Base-by-base conservation (phyloP, 2,113 vertebrate genomes). In the Aspiorhynchus laticeps region DNA sequence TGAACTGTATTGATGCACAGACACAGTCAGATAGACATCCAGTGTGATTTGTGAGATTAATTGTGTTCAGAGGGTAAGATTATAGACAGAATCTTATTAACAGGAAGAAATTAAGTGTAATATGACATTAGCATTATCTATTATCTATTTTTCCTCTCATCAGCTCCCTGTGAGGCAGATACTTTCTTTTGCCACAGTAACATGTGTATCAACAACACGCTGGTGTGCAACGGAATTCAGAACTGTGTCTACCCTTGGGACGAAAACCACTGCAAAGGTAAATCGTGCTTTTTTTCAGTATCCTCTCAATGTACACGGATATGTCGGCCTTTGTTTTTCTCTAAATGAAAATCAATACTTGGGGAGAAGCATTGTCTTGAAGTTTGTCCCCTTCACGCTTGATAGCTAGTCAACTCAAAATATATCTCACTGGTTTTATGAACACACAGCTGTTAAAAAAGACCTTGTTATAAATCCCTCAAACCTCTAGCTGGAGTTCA, bases 211-310 rank as follows among this genome's bases (percentile, higher is more conserved):
- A 99, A 99, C 94, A 97, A 97, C 90, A 97, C 98, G 0, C 93
- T 99, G 91, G 98, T 99, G 92, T 99, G 98, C 94, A 99, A 99
- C 2, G 98, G 98, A 85, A 95, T 99, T 83, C 98, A 99, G 95
- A 99, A 99, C 92, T 99, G 98, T 88, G 98, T 99, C 63, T 99
- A 99, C 90, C 98, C 98, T 80, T 99, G 98, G 98, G 98, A 99
- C 78, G 98, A 99, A 94, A 99, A 98, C 89, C 98, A 99, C 61
- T 99, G 98, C 90, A 99, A 98, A 98, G 98, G 98, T 99, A 95
- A 97, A 87, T 43, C 12, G 24, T 53, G 11, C 6, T 0, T 15
- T 67, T 73, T 46, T 51, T 65, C 56, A 8, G 19, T 43, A 65
- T 26, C 17, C 24, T 65, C 24, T 28, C 14, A 31, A 14, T 19